phyloP scores from a whole-genome alignment of 2,888 invertebrate species.

The Hirtodrosophila histrioides region DNA sequence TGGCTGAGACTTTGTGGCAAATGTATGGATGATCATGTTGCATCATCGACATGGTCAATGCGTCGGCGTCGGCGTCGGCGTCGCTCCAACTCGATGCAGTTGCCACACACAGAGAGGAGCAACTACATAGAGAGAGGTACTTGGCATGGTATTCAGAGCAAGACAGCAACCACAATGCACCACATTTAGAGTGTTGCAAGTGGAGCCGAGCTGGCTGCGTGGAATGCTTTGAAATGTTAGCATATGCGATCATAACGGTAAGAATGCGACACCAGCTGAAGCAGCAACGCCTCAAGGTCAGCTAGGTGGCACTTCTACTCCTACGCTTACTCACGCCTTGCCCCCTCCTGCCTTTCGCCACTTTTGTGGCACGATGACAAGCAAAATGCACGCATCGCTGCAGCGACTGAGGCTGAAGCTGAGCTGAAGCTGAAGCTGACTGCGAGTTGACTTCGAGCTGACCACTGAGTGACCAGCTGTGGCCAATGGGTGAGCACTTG shows the following conservation, averaged over 20 bases:
- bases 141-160: conserved; percentile 80
- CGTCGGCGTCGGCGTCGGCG: conserved; percentile 22
- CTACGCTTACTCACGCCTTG: no score
- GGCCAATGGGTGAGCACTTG: conserved; percentile 21
- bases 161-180: conserved; percentile 61
- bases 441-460: no score
- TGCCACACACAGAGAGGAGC: conserved; percentile 16
- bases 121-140: conserved; percentile 25
- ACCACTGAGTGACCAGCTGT: no score
- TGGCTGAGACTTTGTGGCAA: conserved; percentile 14
- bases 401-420: conserved; percentile 20
- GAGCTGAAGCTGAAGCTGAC: neutral
- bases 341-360: no score
- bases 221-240: conserved; percentile 15
- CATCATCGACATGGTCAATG: conserved; percentile 63
- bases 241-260: conserved; percentile 40
- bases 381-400: conserved; percentile 75
- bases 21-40: conserved; percentile 45
- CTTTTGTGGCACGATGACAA: conserved; percentile 53
- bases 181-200: no score
- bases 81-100: conserved; percentile 44
- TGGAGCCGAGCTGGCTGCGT: conserved; percentile 11
- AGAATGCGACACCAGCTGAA: conserved; percentile 49
- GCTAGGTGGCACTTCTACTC: conserved; percentile 4
- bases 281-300: conserved; percentile 45